Evolutionary conservation across 2,797 vertebrate genomes (phyloP).

Genomic region (Pteronotus mesoamericanus): DNA sequence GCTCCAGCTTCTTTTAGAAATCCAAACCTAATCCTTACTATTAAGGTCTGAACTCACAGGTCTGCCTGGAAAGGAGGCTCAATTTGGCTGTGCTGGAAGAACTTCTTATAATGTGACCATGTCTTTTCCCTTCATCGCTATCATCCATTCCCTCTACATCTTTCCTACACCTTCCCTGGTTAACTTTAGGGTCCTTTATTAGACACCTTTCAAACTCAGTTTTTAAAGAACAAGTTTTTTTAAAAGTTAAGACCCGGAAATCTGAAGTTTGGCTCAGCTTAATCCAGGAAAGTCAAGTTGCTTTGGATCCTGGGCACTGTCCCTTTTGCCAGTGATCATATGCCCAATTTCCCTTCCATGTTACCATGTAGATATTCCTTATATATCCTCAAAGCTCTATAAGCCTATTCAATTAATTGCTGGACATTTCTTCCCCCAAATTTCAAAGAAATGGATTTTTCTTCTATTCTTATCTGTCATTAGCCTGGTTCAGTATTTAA

Average conservation of each 20-base stretch:
- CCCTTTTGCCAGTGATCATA: neutral
- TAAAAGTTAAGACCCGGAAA: neutral
- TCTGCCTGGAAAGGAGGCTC: neutral
- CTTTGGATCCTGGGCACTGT: neutral
- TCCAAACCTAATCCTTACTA: neutral
- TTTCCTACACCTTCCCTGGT: neutral
- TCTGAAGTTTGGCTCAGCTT: neutral
- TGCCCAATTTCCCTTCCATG: neutral
- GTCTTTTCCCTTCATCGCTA: neutral
- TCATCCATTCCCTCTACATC: neutral
- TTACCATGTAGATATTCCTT: neutral
- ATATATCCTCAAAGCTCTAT: neutral
- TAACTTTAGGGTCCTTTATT: neutral
- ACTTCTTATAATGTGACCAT: neutral
- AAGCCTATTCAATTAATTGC: neutral
- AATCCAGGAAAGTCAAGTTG: neutral
- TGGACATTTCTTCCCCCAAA: neutral
- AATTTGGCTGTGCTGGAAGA: neutral
- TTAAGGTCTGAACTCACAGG: neutral
- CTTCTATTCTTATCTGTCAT: neutral
- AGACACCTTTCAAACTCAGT: neutral
- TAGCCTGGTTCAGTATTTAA: neutral
- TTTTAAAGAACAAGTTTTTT: neutral
- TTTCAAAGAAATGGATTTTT: conserved; percentile 16
- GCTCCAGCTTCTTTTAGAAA: conserved; percentile 45